Evolutionary conservation across 2,888 invertebrate species (phyloP), one percentile per base, ranked within the genome.

Genomic region (Dexiosoma caninum): DNA sequence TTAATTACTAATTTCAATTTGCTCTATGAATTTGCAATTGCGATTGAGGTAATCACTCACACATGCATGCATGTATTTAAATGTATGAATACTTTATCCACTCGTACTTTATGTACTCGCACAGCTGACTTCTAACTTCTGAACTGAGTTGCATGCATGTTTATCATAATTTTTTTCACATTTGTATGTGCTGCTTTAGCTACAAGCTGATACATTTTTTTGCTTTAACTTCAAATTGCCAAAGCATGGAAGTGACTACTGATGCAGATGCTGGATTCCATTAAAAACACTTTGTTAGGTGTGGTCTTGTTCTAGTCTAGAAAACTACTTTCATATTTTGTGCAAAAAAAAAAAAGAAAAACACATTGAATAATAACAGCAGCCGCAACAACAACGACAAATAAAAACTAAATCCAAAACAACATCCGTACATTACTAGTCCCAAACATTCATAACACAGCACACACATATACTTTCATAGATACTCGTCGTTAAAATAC

Each of bases 241-340:
- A 81, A 71, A 72, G 72, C 72, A 72, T 57, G 64, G 30, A 78
- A 71, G 71, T 72, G 60, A 81, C 78, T 78, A 78, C 81, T 70
- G 78, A 78, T 78, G 82, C 78, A 82, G 82, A 82, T 82, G 81
- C 81, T 77, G 77, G 82, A 78, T 78, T 82, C 84, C 84, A 84
- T 83, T 82, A 81, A 77, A 77, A 84, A 84, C 84, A 82, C 77
- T 83, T 84, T 84, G 83, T 85, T 85, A 87, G 87, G 87, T 87
- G 87, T 87, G 87, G 86, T 86, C 87, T 86, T 85, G 86, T 87
- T 87, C 87, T 86, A 85, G 85, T 87, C 86, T 85, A 86, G 85
- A 86, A 86, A 87, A 87, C 87, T 87, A 87, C 87, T 87, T 87
- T 87, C 87, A 87, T 87, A 87, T 87, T 87, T 86, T 79, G 64